phyloP scores from a whole-genome alignment of 2,888 invertebrate genomes.

The Parnassius apollo region DNA sequence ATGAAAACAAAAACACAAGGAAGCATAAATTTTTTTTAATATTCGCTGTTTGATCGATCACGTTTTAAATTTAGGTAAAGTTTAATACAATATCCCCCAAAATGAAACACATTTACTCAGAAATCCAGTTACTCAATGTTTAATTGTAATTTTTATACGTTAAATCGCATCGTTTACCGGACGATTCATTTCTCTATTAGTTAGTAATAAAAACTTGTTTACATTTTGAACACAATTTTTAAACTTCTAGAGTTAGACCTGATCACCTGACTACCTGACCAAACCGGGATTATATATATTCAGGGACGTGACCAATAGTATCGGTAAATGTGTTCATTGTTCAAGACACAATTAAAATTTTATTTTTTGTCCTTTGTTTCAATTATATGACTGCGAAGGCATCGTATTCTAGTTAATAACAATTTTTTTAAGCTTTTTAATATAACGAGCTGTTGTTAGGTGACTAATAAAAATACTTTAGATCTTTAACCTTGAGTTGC shows the following conservation, averaged over 20 bases:
- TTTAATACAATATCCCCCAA: too few relatives aligned
- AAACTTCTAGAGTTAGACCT: conserved; percentile 19
- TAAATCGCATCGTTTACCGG: too few relatives aligned
- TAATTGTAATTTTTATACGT: too few relatives aligned
- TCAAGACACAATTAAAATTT: conserved; percentile 58
- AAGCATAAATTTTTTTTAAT: too few relatives aligned
- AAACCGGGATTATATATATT: conserved; percentile 49
- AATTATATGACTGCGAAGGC: conserved; percentile 27
- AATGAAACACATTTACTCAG: too few relatives aligned
- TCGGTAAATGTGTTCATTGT: conserved; percentile 58
- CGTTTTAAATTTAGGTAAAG: too few relatives aligned
- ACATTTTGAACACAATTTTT: not conserved
- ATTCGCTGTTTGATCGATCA: too few relatives aligned
- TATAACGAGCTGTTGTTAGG: conserved; percentile 21
- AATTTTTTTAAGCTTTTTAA: conserved; percentile 24
- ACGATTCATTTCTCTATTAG: too few relatives aligned
- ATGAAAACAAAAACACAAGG: too few relatives aligned
- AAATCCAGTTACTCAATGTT: too few relatives aligned
- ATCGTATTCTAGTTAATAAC: conserved; percentile 25
- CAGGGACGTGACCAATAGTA: conserved; percentile 52
- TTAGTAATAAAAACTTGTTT: not conserved
- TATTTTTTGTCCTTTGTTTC: conserved; percentile 58
- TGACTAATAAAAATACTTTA: not conserved
- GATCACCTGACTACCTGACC: conserved; percentile 49
- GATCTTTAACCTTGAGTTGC: too few relatives aligned